phyloP scores from a whole-genome alignment of 2,113 vertebrate species.

The Sakesphorus luctuosus region DNA sequence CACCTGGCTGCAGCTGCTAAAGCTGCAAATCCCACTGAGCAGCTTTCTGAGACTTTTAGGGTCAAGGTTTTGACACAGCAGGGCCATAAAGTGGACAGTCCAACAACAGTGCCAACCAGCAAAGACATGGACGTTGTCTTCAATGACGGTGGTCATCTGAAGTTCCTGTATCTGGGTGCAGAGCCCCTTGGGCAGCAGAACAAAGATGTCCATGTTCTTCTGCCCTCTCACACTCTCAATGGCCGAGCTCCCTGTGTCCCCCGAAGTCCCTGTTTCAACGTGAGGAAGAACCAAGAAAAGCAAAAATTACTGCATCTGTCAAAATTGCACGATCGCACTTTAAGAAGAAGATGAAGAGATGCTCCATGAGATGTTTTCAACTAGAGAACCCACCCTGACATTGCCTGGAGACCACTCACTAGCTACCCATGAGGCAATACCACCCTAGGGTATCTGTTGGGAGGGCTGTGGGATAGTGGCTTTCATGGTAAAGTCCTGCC shows the following conservation, averaged over 20 bases:
- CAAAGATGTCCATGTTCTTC: slow-evolving; percentile 84
- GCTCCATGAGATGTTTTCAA: background rate
- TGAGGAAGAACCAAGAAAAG: background rate
- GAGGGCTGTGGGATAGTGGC: background rate
- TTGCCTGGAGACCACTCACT: background rate
- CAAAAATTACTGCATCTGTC: rapidly evolving
- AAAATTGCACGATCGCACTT: background rate
- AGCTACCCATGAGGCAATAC: background rate
- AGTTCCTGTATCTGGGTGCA: slow-evolving; percentile 88
- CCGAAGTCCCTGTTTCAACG: slow-evolving; percentile 85
- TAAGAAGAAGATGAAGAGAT: background rate
- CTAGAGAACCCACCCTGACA: background rate
- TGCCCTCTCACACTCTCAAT: slow-evolving; percentile 86
- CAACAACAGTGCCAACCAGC: slow-evolving; percentile 72
- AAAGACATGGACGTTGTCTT: slow-evolving; percentile 91
- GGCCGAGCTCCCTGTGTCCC: slow-evolving; percentile 91
- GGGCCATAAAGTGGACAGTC: background rate
- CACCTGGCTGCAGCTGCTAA: background rate
- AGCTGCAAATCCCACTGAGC: background rate
- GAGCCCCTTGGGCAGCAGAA: slow-evolving; percentile 84
- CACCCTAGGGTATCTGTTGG: background rate
- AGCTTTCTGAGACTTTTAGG: background rate
- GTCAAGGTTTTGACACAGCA: background rate
- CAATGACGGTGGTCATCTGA: slow-evolving; percentile 89
- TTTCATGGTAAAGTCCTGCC: background rate